phyloP scores from a whole-genome alignment of 2,888 invertebrate species.

The Xestia rhomboidea region DNA sequence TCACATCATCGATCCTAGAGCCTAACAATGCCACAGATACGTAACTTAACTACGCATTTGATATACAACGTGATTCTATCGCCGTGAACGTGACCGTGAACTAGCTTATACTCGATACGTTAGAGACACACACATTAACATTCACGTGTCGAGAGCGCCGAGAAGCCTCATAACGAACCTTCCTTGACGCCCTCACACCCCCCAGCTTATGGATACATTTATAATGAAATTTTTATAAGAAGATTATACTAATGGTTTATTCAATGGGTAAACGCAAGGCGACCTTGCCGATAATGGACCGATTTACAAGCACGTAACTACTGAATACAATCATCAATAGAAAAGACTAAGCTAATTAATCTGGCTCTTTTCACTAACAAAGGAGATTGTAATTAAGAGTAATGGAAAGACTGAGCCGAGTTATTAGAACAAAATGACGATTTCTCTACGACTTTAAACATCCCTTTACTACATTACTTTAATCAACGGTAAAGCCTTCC shows the following conservation, averaged over 20 bases:
- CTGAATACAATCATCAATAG: conserved; percentile 43
- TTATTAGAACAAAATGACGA: conserved; percentile 16
- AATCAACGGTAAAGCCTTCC: neutral
- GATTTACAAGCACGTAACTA: conserved; percentile 52
- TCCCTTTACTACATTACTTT: neutral
- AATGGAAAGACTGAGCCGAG: conserved; percentile 5
- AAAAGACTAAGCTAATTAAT: conserved; percentile 23
- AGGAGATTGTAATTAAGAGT: neutral
- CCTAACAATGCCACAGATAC: conserved; percentile 43
- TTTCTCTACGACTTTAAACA: neutral
- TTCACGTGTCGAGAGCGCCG: conserved; percentile 73
- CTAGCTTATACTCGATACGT: conserved; percentile 71
- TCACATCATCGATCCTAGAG: conserved; percentile 40
- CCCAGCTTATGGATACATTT: conserved; percentile 47
- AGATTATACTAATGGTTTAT: conserved; percentile 71
- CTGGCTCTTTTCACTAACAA: conserved; percentile 28
- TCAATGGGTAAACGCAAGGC: conserved; percentile 57
- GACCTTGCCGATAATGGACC: conserved; percentile 65
- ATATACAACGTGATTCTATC: conserved; percentile 68
- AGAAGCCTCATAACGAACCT: conserved; percentile 81
- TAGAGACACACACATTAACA: conserved; percentile 71
- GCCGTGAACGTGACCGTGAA: conserved; percentile 86
- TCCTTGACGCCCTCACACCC: conserved; percentile 56
- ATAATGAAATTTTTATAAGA: conserved; percentile 78
- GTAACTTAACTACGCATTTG: conserved; percentile 50